phyloP scores from a whole-genome alignment of 2,113 vertebrate species.

The Oryzias melastigma region DNA sequence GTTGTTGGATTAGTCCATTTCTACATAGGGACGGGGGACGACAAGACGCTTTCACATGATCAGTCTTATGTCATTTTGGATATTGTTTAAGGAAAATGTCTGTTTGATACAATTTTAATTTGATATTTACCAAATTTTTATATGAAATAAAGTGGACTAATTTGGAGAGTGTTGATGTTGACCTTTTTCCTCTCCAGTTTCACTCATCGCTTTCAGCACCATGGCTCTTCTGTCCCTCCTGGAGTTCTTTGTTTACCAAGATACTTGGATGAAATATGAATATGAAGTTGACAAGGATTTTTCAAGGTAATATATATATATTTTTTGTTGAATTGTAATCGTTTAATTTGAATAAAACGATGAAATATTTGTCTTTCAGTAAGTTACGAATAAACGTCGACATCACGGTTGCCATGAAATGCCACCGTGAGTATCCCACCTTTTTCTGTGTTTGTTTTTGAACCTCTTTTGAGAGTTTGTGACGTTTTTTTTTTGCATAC shows the following conservation, averaged over 20 bases:
- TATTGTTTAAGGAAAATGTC: too few relatives aligned
- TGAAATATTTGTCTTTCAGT: slow-evolving; percentile 67
- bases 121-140: too few relatives aligned
- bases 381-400: slow-evolving; percentile 96
- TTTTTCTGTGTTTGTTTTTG: neutral
- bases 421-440: slow-evolving; percentile 88
- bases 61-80: too few relatives aligned
- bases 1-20: too few relatives aligned
- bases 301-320: slow-evolving; percentile 88
- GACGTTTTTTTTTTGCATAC: too few relatives aligned
- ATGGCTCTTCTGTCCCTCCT: slow-evolving; percentile 91
- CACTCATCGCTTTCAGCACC: slow-evolving; percentile 87
- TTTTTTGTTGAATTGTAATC: neutral
- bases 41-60: too few relatives aligned
- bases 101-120: too few relatives aligned
- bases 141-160: too few relatives aligned
- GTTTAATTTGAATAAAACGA: neutral
- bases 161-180: slow-evolving; percentile 1
- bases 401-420: slow-evolving; percentile 96
- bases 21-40: too few relatives aligned
- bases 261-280: slow-evolving; percentile 97
- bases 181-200: slow-evolving; percentile 76
- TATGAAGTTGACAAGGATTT: slow-evolving; percentile 98
- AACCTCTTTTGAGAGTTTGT: too few relatives aligned
- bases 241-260: slow-evolving; percentile 93